Evolutionary conservation across 2,113 vertebrate genomes (phyloP).

Genomic region (Notothenia coriiceps): DNA sequence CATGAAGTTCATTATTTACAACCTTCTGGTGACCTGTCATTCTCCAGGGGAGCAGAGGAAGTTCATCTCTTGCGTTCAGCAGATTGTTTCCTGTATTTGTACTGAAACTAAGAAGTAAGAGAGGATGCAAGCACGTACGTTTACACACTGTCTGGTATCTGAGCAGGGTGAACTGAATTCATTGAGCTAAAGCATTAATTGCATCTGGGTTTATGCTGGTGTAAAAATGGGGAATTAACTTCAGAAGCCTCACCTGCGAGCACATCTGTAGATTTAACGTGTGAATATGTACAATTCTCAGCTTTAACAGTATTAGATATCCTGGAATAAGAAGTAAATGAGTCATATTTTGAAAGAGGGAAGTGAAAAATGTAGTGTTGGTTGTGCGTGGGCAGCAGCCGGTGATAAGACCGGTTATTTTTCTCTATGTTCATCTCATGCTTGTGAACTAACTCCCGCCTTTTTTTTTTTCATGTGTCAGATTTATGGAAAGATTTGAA

Average conservation of each 20-base stretch:
- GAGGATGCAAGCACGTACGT: background rate
- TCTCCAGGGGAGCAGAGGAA: background rate
- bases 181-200: too few species aligned
- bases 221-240: too few species aligned
- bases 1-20: background rate
- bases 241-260: too few species aligned
- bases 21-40: background rate
- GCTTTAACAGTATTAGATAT: too few species aligned
- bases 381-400: constrained; percentile 23
- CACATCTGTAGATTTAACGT: too few species aligned
- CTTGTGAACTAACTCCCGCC: background rate
- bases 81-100: background rate
- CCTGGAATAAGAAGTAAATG: background rate
- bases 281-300: too few species aligned
- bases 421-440: background rate
- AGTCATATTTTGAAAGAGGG: background rate
- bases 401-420: background rate
- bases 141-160: too few species aligned
- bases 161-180: too few species aligned
- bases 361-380: background rate
- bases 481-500: constrained; percentile 39
- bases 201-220: too few species aligned
- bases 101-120: background rate
- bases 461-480: background rate
- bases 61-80: background rate